These are phyloP conservation scores for Otolemur crassicaudatus DNA, from an alignment of 2,797 vertebrate genomes.

Conservation along the genomic window DNA sequence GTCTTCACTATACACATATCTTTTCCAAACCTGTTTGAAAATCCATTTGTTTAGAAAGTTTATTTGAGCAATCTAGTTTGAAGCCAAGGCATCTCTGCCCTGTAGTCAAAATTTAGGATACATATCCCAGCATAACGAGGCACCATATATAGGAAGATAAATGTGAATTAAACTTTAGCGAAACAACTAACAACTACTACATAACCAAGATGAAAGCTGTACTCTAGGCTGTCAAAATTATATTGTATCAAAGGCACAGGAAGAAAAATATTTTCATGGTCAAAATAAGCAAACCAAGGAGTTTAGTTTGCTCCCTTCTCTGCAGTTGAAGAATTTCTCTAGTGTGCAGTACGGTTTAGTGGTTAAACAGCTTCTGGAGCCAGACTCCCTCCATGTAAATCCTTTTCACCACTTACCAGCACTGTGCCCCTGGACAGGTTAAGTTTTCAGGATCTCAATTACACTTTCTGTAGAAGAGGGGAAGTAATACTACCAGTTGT, in stretches of 20 bases:
- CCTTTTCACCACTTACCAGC: background rate
- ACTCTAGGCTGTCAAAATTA: background rate
- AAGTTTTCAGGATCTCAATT: background rate
- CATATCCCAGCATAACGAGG: conserved; percentile 19
- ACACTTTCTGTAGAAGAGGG: background rate
- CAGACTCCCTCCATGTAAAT: background rate
- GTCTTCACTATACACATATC: conserved; percentile 47
- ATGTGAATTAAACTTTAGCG: background rate
- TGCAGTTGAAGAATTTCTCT: background rate
- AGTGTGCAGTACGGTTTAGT: background rate
- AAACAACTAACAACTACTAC: background rate
- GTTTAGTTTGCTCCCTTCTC: conserved; percentile 12
- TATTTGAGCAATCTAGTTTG: conserved; percentile 64
- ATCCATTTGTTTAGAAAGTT: conserved; percentile 47
- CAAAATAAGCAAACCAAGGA: conserved; percentile 14
- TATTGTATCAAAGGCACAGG: conserved; percentile 15
- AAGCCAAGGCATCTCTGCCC: conserved; percentile 48
- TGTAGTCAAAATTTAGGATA: conserved; percentile 51
- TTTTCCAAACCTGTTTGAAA: conserved; percentile 56
- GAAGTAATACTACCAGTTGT: background rate
- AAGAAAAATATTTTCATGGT: background rate
- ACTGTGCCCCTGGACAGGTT: background rate
- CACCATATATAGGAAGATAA: conserved; percentile 9
- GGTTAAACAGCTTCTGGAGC: background rate
- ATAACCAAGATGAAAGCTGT: background rate